Evolutionary conservation across 2,888 invertebrate species (phyloP), one percentile per base, ranked within the genome.

Genomic region (Dysmachus trigonus): DNA sequence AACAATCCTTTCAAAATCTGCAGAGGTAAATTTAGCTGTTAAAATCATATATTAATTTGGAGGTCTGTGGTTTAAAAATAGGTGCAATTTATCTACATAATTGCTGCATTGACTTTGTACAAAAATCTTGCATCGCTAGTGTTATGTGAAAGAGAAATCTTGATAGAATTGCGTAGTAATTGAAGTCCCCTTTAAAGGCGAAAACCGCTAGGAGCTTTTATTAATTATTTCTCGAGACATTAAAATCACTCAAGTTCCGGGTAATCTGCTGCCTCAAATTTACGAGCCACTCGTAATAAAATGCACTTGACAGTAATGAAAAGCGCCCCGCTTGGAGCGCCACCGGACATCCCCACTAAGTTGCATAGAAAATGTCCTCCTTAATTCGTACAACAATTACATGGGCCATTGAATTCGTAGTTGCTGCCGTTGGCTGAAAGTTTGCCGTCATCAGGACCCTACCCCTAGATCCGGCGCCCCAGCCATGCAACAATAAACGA

Each of bases 311-410:
- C 73, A 73, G 73, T 33, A 73, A 31, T 33, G 33, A 73, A 73
- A 73, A 15, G n/a, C n/a, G n/a, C 3, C 62, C 62, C 22, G 62
- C 22, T 22, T 22, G 10, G 27, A 27, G 27, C 2, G 22, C 62
- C 2, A 8, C 62, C 27, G 62, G 27, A 62, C 62, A 62, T 62
- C 22, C 18, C 73, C 73, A 73, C 73, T 73, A 73, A 73, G 33
- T 33, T 73, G 33, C 33, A 62, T 62, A 27, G 3, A 22, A 27
- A 62, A 62, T 62, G 62, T 73, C 73, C 73, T 30, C 73, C 31
- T 73, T 73, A 73, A 73, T 73, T 31, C 73, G 31, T 33, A 18
- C 33, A 73, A 33, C 73, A 73, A 73, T 73, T 73, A 73, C 73
- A 73, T 15, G 73, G 73, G 31, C 73, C 73, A 73, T 73, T 73